Conservation (phyloP, 2,888 invertebrate genomes). For the Eristalis arbustorum region DNA sequence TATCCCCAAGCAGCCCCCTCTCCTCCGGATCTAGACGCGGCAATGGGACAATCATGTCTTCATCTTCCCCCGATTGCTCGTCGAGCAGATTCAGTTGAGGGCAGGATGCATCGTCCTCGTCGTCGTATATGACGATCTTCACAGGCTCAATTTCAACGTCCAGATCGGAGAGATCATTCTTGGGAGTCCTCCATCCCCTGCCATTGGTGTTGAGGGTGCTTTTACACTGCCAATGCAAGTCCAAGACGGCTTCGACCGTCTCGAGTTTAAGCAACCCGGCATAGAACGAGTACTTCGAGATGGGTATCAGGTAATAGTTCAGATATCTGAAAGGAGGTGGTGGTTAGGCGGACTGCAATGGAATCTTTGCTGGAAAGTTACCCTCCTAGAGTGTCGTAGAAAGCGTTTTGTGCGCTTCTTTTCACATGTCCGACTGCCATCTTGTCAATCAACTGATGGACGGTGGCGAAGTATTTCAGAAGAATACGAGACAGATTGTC, state of each 20-base stretch:
- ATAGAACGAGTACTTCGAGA: constrained; percentile 78
- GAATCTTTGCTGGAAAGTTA: constrained; percentile 3
- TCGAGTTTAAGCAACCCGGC: constrained; percentile 76
- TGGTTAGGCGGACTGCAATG: not conserved
- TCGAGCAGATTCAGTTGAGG: constrained; percentile 73
- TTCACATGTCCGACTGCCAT: constrained; percentile 72
- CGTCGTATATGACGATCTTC: constrained; percentile 44
- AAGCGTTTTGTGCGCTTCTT: constrained; percentile 74
- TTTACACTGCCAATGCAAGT: constrained; percentile 75
- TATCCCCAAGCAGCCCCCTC: constrained; percentile 74
- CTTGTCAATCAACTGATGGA: constrained; percentile 75
- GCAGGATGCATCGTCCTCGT: constrained; percentile 73
- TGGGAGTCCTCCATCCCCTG: constrained; percentile 77
- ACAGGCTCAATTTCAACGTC: constrained; percentile 73
- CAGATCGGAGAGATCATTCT: constrained; percentile 72
- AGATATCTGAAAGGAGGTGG: constrained; percentile 73
- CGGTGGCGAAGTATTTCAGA: constrained; percentile 77
- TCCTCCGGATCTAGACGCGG: constrained; percentile 76
- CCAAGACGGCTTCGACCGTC: constrained; percentile 74
- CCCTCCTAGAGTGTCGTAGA: constrained; percentile 78
- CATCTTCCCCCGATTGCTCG: constrained; percentile 72
- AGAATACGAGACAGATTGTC: constrained; percentile 75
- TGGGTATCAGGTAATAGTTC: constrained; percentile 76
- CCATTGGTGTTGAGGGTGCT: constrained; percentile 78
- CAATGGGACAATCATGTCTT: constrained; percentile 76